Conservation (phyloP, 2,797 vertebrate species). For the Thamnophis elegans region DNA sequence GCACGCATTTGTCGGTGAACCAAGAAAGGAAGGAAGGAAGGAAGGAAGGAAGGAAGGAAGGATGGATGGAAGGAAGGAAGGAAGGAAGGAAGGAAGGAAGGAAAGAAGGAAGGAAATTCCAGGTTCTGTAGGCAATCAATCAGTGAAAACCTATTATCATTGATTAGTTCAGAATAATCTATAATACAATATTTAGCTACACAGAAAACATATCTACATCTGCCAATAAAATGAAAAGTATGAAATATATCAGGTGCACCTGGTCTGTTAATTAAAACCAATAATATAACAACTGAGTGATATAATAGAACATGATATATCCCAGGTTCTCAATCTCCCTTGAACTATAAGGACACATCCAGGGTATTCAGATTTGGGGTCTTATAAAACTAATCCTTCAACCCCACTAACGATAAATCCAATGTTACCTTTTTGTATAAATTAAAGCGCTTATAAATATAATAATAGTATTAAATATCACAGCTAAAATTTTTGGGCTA, state of each 20-base stretch:
- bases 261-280: background rate
- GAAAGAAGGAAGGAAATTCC: background rate
- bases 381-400: background rate
- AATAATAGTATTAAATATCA: background rate
- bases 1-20: no score
- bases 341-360: background rate
- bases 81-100: background rate
- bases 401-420: background rate
- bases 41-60: no score
- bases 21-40: no score
- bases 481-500: background rate
- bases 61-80: background rate
- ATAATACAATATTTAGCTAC: background rate
- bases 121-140: background rate
- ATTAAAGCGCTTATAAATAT: background rate
- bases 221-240: background rate
- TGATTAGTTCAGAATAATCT: background rate
- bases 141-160: background rate
- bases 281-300: background rate
- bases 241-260: background rate
- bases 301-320: background rate
- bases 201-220: background rate
- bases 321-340: background rate
- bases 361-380: background rate
- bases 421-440: background rate